A percentile compares a stretch with the other conserved stretches of the same genome.
phyloP scores from a whole-genome alignment of 2,888 invertebrate species.

The Leptopilina syphax region DNA sequence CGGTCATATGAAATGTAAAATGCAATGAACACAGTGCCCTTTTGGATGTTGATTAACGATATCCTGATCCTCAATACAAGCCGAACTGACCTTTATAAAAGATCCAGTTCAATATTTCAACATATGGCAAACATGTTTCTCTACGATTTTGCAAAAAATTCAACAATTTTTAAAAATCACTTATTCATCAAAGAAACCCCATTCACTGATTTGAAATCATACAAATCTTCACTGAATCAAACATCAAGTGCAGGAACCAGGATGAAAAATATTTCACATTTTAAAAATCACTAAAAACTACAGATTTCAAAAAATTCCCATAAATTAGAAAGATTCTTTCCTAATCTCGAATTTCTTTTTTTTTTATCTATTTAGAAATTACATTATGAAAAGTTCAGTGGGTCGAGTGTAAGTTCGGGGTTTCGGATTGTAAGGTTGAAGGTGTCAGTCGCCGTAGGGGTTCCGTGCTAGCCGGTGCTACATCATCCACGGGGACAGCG shows the following conservation, averaged over 20 bases:
- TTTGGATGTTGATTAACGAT: conserved; percentile 48
- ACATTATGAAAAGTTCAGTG: conserved; percentile 8
- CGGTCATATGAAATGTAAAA: conserved; percentile 58
- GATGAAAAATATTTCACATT: too few relatives aligned
- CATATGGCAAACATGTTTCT: background rate
- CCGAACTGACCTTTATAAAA: conserved; percentile 15
- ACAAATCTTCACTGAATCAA: too few relatives aligned
- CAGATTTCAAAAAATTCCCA: too few relatives aligned
- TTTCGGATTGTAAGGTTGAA: conserved; percentile 71
- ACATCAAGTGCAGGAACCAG: too few relatives aligned
- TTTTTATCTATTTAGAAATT: background rate
- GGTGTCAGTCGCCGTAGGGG: conserved; percentile 74
- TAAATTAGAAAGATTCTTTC: background rate
- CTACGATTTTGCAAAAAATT: too few relatives aligned
- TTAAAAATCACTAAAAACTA: too few relatives aligned
- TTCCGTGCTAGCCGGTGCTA: conserved; percentile 73
- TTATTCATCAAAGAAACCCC: too few relatives aligned
- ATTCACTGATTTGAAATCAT: too few relatives aligned
- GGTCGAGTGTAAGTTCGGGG: conserved; percentile 46
- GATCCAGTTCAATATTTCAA: conserved; percentile 33
- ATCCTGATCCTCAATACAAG: background rate
- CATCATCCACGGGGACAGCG: conserved; percentile 75
- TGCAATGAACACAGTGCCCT: conserved; percentile 61
- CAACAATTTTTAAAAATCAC: too few relatives aligned
- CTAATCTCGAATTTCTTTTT: background rate